Evolutionary conservation across 1,140 invertebrate species (phyloP).

Genomic region (Grapholita molesta): DNA sequence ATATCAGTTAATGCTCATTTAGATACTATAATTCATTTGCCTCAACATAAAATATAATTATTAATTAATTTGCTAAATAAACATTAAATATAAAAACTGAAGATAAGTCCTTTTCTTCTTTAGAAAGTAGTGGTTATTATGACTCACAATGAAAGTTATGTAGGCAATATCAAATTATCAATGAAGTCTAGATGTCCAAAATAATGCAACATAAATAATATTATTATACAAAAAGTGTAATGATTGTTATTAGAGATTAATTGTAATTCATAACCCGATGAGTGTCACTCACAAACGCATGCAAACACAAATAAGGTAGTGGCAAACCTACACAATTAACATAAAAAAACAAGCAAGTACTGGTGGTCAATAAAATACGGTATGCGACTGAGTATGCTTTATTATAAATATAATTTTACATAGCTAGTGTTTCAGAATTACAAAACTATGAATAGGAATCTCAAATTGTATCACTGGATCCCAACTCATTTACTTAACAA

Average conservation of each 20-base stretch:
- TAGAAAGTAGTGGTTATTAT: no score
- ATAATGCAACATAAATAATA: not conserved
- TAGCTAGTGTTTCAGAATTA: constrained; percentile 54
- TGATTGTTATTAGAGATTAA: not conserved
- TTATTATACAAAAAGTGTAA: not conserved
- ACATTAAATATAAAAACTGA: no score
- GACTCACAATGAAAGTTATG: no score
- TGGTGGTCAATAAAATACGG: constrained; percentile 68
- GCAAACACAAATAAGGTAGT: constrained; percentile 56
- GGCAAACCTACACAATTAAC: constrained; percentile 75
- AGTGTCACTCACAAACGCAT: constrained; percentile 27
- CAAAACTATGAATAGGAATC: constrained; percentile 63
- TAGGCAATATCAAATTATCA: not conserved
- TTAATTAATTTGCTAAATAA: no score
- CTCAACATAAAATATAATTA: no score
- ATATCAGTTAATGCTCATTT: no score
- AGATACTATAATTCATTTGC: no score
- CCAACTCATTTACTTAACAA: constrained; percentile 45
- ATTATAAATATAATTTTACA: constrained; percentile 73
- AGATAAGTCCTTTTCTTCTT: no score
- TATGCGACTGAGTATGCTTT: constrained; percentile 68
- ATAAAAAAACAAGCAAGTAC: constrained; percentile 54
- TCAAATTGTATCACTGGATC: constrained; percentile 29
- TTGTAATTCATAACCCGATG: not conserved
- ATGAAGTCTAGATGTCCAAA: not conserved